These are phyloP conservation scores for Elephas maximus DNA, from an alignment of 2,113 vertebrate genomes.

Conservation along the genomic window DNA sequence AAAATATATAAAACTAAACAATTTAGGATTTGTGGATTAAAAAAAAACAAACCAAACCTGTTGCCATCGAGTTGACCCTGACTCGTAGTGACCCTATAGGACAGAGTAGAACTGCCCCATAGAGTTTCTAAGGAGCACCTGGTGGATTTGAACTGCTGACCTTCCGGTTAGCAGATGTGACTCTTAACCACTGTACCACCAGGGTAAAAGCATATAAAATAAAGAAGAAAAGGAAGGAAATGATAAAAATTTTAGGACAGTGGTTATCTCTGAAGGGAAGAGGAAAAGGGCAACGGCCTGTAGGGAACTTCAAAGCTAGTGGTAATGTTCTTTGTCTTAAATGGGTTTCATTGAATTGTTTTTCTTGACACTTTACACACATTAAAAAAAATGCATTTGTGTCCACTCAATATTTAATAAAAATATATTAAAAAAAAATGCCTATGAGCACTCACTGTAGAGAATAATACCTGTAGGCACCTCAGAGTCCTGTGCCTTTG, in stretches of 20 bases:
- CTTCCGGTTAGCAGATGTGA: too few relatives aligned
- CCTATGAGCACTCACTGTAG: too few relatives aligned
- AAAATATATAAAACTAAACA: not conserved
- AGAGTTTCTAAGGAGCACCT: too few relatives aligned
- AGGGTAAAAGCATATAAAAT: not conserved
- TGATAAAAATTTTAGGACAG: not conserved
- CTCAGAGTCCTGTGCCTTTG: not conserved
- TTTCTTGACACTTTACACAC: too few relatives aligned
- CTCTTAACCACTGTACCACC: too few relatives aligned
- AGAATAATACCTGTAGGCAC: not conserved
- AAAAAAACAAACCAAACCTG: too few relatives aligned
- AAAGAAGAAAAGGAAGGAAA: not conserved
- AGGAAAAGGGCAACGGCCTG: not conserved
- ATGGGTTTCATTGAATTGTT: not conserved
- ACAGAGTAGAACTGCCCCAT: too few relatives aligned
- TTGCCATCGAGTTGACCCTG: too few relatives aligned
- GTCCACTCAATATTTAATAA: not conserved
- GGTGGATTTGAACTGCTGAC: too few relatives aligned
- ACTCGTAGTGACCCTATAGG: too few relatives aligned
- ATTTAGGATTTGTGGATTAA: not conserved
- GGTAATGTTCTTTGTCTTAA: not conserved
- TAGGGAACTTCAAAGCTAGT: rapidly evolving
- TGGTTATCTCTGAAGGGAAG: too few relatives aligned
- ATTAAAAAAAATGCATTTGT: not conserved
- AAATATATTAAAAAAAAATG: not conserved